phyloP scores from a whole-genome alignment of 2,888 invertebrate species.

The Lepidocyrtinus sp. region DNA sequence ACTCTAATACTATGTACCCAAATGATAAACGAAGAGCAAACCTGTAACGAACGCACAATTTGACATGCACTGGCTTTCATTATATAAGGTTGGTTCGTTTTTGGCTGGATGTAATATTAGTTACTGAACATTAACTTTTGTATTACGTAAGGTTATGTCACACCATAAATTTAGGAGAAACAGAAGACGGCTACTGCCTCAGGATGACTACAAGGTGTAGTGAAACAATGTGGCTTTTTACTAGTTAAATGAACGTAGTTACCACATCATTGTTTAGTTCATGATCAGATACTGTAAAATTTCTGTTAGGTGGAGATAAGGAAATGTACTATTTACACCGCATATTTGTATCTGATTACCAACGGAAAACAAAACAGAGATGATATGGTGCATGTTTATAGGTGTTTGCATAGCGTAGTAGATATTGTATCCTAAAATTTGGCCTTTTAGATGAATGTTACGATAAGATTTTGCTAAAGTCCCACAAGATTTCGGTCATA shows the following conservation, averaged over 20 bases:
- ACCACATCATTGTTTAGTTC: neutral
- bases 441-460: too few species aligned
- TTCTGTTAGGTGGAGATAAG: neutral
- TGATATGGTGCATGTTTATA: neutral
- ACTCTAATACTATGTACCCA: slow-evolving; percentile 1
- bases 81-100: too few species aligned
- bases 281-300: neutral
- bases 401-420: neutral
- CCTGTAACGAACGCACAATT: too few species aligned
- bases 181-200: slow-evolving; percentile 6
- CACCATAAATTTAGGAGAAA: slow-evolving; percentile 44
- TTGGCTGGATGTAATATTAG: too few species aligned
- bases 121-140: slow-evolving; percentile 7
- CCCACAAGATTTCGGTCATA: too few species aligned
- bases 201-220: slow-evolving; percentile 33
- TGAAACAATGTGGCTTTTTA: too few species aligned
- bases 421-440: neutral
- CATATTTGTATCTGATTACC: neutral
- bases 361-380: neutral
- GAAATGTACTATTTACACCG: neutral
- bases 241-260: neutral
- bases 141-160: slow-evolving; percentile 59
- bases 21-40: too few species aligned
- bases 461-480: too few species aligned
- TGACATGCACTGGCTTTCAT: too few species aligned